Evolutionary conservation across 2,113 vertebrate genomes (phyloP).

Genomic region (Melanostigma gelatinosum): DNA sequence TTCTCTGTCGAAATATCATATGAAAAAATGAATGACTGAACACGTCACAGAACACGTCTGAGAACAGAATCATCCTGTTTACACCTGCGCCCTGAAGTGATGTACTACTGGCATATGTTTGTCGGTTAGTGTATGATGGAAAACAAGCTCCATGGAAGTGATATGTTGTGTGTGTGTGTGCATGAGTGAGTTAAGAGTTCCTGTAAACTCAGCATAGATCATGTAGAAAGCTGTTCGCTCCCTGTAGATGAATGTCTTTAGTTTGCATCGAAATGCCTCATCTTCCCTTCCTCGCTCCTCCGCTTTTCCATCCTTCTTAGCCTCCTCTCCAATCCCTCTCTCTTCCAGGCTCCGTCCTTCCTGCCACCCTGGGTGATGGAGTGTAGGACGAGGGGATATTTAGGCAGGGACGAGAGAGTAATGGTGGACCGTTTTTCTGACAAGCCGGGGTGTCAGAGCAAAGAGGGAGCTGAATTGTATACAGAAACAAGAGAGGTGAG

Average conservation of each 20-base stretch:
- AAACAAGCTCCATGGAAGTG: slow-evolving; percentile 26
- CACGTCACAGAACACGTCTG: neutral
- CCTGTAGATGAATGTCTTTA: slow-evolving; percentile 45
- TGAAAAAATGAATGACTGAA: neutral
- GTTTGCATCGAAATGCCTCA: slow-evolving; percentile 49
- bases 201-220: slow-evolving; percentile 52
- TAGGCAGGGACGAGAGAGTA: slow-evolving; percentile 34
- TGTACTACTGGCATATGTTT: slow-evolving; percentile 20
- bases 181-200: slow-evolving; percentile 3
- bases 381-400: slow-evolving; percentile 24
- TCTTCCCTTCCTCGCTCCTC: slow-evolving; percentile 22
- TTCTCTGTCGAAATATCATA: slow-evolving; percentile 16
- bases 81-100: neutral
- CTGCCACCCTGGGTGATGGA: slow-evolving; percentile 43
- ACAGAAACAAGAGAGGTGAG: slow-evolving; percentile 12
- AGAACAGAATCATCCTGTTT: slow-evolving; percentile 16
- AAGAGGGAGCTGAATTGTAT: slow-evolving; percentile 23
- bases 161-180: neutral
- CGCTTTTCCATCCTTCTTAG: slow-evolving; percentile 8
- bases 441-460: slow-evolving; percentile 14
- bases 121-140: slow-evolving; percentile 39
- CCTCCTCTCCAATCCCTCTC: neutral
- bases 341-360: slow-evolving; percentile 14
- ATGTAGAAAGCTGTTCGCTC: slow-evolving; percentile 26
- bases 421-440: slow-evolving; percentile 37